Percentiles rank a stretch among this genome's conserved stretches.
phyloP scores from a whole-genome alignment of 1,140 invertebrate species.

The Microplitis mediator region DNA sequence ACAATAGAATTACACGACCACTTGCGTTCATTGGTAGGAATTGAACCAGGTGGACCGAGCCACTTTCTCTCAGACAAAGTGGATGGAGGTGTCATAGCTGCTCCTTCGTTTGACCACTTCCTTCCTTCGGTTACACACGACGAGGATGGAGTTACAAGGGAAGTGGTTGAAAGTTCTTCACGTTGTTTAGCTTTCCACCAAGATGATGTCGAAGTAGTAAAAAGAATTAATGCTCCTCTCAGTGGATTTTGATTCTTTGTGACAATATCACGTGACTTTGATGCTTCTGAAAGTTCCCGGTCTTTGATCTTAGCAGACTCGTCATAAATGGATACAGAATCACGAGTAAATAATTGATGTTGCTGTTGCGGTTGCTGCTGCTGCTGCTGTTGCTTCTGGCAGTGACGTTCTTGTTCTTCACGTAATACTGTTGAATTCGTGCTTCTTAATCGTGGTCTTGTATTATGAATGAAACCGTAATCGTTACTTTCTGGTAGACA shows the following conservation, averaged over 20 bases:
- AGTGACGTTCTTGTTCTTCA: constrained; percentile 39
- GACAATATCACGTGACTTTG: constrained; percentile 31
- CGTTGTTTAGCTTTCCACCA: constrained; percentile 59
- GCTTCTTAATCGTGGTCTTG: constrained; percentile 57
- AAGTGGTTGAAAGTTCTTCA: constrained; percentile 44
- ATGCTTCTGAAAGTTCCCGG: constrained; percentile 32
- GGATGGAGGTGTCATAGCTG: constrained; percentile 45
- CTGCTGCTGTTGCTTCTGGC: constrained; percentile 32
- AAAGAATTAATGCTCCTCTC: constrained; percentile 52
- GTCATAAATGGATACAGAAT: constrained; percentile 13
- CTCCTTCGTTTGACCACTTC: constrained; percentile 38
- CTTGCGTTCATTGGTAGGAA: constrained; percentile 49
- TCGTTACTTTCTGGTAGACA: constrained; percentile 46
- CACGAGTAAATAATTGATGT: constrained; percentile 37
- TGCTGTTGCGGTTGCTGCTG: constrained; percentile 10
- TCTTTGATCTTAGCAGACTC: constrained; percentile 37
- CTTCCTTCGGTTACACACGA: constrained; percentile 23
- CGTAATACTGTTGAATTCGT: constrained; percentile 52
- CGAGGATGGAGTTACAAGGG: constrained; percentile 13
- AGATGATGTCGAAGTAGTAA: constrained; percentile 56
- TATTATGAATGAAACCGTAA: constrained; percentile 56
- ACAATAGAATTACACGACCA: constrained; percentile 45
- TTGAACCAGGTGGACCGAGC: constrained; percentile 34
- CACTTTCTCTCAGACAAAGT: constrained; percentile 43
- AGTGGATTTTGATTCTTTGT: constrained; percentile 51